These are phyloP conservation scores for Deroplatys truncata DNA, from an alignment of 2,888 invertebrate genomes.

Conservation along the genomic window DNA sequence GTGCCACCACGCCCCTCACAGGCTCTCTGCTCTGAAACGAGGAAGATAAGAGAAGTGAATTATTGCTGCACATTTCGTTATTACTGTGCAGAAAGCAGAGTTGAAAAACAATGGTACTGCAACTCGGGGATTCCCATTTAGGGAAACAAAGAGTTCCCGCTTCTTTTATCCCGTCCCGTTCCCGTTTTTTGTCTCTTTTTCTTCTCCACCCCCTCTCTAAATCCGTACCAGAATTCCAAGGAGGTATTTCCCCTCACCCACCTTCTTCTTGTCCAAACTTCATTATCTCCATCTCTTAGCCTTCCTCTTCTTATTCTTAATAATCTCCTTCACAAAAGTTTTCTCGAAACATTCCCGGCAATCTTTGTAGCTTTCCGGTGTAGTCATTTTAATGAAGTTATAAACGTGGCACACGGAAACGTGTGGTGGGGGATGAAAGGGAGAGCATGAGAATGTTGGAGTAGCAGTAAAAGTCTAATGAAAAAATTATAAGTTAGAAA, in stretches of 20 bases:
- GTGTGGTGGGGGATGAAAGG: background rate
- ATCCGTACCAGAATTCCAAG: background rate
- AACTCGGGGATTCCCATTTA: background rate
- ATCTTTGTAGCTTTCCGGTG: slow-evolving; percentile 18
- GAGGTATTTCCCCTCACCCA: background rate
- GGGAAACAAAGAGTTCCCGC: background rate
- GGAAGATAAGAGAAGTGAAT: slow-evolving; percentile 1
- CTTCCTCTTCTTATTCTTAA: slow-evolving; percentile 19
- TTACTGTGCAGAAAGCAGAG: background rate
- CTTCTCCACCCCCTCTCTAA: background rate
- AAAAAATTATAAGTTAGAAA: slow-evolving; percentile 18
- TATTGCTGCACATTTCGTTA: background rate
- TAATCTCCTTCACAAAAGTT: slow-evolving; percentile 15
- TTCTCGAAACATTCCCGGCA: slow-evolving; percentile 19
- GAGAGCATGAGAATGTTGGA: background rate
- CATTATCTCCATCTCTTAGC: slow-evolving; percentile 21
- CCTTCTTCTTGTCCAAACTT: slow-evolving; percentile 20
- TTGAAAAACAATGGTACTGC: background rate
- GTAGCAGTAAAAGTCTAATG: slow-evolving; percentile 14
- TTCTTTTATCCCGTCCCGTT: background rate
- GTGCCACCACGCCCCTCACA: background rate
- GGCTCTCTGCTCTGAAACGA: background rate
- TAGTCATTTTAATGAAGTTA: slow-evolving; percentile 24
- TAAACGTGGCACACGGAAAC: slow-evolving; percentile 12
- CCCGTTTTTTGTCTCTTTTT: background rate